Percentiles rank a stretch among this genome's conserved stretches.
Conservation (phyloP, 2,888 invertebrate genomes). For the Erebia ligea region DNA sequence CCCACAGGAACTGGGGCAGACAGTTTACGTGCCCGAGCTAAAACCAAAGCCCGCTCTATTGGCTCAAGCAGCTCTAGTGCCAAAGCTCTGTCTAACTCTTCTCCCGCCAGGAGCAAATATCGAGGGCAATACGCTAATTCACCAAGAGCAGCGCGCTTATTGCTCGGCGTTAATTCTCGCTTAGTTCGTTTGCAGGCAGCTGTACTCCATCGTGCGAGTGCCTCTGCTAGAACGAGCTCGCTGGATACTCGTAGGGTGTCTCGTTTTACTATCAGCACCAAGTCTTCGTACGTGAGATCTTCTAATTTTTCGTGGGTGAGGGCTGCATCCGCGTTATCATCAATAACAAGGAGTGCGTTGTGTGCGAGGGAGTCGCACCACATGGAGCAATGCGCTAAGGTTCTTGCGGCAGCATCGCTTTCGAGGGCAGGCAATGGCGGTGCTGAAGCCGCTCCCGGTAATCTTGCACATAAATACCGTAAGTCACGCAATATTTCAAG, state of each 20-base stretch:
- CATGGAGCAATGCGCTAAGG: conserved; percentile 72
- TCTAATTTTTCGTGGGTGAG: conserved; percentile 70
- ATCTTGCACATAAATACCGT: conserved; percentile 70
- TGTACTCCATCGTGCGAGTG: conserved; percentile 82
- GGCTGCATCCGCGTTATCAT: conserved; percentile 72
- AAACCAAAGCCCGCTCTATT: conserved; percentile 72
- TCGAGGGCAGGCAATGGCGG: conserved; percentile 74
- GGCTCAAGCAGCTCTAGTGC: conserved; percentile 72
- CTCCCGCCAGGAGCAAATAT: conserved; percentile 86
- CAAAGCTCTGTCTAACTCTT: conserved; percentile 84
- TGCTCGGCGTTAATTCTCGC: conserved; percentile 71
- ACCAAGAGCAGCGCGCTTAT: conserved; percentile 74
- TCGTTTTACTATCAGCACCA: conserved; percentile 85
- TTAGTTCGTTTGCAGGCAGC: conserved; percentile 74
- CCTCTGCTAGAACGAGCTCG: conserved; percentile 85
- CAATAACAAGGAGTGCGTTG: conserved; percentile 84
- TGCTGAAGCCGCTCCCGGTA: conserved; percentile 76
- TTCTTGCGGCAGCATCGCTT: conserved; percentile 65
- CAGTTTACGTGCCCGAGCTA: conserved; percentile 68
- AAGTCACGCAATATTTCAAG: conserved; percentile 85
- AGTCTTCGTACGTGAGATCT: conserved; percentile 85
- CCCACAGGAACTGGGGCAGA: conserved; percentile 76
- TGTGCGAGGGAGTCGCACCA: conserved; percentile 85
- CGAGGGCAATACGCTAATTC: conserved; percentile 85
- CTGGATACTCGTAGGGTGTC: conserved; percentile 86